phyloP scores from a whole-genome alignment of 2,797 vertebrate species.

The Podargus strigoides region DNA sequence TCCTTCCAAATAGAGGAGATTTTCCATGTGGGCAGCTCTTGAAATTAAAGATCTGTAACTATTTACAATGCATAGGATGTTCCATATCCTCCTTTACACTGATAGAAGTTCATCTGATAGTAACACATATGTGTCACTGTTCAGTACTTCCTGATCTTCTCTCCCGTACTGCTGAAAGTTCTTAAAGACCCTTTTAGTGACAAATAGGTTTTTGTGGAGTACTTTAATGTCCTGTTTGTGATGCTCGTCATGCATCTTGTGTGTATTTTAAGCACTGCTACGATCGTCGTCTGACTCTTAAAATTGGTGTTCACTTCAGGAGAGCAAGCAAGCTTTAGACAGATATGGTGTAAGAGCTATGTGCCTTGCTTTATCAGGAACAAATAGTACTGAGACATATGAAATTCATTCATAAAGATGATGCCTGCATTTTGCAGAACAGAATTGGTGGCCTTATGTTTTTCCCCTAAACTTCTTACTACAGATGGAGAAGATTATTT shows the following conservation, averaged over 20 bases:
- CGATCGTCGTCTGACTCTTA: neutral
- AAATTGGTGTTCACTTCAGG: neutral
- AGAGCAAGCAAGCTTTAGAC: neutral
- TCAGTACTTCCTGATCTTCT: neutral
- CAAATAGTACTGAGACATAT: neutral
- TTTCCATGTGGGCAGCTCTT: neutral
- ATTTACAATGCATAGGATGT: neutral
- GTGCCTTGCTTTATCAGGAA: neutral
- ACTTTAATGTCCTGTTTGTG: neutral
- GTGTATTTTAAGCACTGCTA: neutral
- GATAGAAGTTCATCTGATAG: neutral
- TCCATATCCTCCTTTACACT: neutral
- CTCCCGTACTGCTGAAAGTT: neutral
- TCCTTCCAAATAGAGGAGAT: neutral
- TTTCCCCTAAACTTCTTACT: neutral
- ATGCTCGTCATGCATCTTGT: neutral
- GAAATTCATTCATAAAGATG: slow-evolving; percentile 1
- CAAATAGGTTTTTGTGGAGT: neutral
- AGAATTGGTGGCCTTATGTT: neutral
- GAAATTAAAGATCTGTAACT: neutral
- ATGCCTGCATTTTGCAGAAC: neutral
- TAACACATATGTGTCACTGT: accelerated
- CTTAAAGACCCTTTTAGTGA: neutral
- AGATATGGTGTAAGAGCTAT: neutral
- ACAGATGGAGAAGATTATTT: slow-evolving; percentile 43